Conservation (phyloP, 2,797 vertebrate genomes). For the Hydrophis major region DNA sequence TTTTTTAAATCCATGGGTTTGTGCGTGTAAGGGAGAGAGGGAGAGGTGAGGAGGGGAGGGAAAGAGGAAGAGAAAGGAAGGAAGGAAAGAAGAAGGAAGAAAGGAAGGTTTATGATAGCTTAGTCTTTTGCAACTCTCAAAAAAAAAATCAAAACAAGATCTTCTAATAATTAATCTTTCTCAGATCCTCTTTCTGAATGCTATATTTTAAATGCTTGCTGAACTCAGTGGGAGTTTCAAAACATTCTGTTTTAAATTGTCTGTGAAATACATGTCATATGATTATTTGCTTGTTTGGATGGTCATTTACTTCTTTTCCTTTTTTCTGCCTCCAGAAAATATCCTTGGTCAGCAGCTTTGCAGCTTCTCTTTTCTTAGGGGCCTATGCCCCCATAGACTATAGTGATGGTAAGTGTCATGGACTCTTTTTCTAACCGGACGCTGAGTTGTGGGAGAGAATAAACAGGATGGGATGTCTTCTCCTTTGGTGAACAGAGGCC, state of each 20-base stretch:
- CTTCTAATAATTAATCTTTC: neutral
- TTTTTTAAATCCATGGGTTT: neutral
- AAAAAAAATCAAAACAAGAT: too few relatives aligned
- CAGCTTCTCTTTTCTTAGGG: conserved; percentile 89
- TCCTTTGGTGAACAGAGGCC: neutral
- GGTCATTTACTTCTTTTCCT: neutral
- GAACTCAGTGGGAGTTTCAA: neutral
- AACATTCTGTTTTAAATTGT: neutral
- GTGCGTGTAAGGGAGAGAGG: neutral
- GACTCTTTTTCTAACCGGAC: neutral
- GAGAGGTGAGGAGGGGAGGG: neutral
- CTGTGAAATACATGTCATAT: neutral
- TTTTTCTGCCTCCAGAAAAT: conserved; percentile 80
- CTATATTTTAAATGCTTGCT: neutral
- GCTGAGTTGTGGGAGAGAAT: neutral
- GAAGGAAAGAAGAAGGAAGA: too few relatives aligned
- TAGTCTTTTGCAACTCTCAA: neutral
- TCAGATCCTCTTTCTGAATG: neutral
- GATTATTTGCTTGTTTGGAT: neutral
- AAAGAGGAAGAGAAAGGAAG: too few relatives aligned
- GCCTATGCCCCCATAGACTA: conserved; percentile 85
- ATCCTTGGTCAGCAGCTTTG: conserved; percentile 93
- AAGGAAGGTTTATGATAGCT: neutral
- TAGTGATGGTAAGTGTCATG: conserved; percentile 79
- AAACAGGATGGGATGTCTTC: neutral